phyloP scores from a whole-genome alignment of 2,888 invertebrate species.

The Harmothoe impar region DNA sequence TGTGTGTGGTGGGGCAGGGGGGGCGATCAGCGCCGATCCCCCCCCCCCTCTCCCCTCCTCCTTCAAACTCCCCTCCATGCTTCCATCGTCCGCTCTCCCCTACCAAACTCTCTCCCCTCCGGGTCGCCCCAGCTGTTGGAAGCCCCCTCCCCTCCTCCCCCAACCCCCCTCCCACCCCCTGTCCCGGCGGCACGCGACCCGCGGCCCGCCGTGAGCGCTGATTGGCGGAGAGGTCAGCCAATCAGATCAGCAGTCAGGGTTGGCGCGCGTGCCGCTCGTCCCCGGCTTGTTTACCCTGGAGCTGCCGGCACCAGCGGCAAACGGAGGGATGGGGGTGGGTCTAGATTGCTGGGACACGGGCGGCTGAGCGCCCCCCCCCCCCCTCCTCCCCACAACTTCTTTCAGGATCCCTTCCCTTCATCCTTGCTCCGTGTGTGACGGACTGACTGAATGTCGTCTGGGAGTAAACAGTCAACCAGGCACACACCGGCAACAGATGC shows the following conservation, averaged over 20 bases:
- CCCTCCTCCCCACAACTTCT: neutral
- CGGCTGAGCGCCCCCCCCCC: neutral
- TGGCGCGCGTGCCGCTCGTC: slow-evolving; percentile 32
- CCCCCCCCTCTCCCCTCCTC: neutral
- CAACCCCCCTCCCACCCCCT: neutral
- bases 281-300: neutral
- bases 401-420: neutral
- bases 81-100: neutral
- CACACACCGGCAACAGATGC: neutral
- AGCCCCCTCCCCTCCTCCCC: neutral
- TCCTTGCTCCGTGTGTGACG: neutral
- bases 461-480: neutral
- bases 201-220: neutral
- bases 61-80: slow-evolving; percentile 12
- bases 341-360: neutral
- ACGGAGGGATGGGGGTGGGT: neutral
- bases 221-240: slow-evolving; percentile 9
- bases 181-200: slow-evolving; percentile 35
- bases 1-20: neutral
- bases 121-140: neutral
- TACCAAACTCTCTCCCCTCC: slow-evolving; percentile 39
- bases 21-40: too few species aligned
- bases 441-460: neutral
- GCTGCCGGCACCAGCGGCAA: neutral
- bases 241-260: neutral